Evolutionary conservation across 2,888 invertebrate species (phyloP).

Genomic region (Coleophora flavipennella): DNA sequence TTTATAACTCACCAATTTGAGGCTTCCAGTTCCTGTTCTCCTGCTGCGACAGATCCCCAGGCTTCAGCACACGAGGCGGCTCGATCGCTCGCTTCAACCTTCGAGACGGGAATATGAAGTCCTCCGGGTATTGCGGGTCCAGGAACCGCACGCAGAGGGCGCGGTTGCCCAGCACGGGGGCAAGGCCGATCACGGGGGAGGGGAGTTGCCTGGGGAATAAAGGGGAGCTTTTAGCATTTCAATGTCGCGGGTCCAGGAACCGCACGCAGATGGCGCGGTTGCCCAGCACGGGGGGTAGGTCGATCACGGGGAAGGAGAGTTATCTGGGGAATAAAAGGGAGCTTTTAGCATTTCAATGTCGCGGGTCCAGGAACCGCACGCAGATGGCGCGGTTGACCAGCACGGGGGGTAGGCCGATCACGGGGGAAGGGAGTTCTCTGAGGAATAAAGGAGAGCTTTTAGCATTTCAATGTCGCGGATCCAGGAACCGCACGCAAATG

Average conservation of each 20-base stretch:
- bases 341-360: too few relatives aligned
- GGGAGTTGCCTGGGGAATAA: conserved; percentile 65
- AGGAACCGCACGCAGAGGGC: conserved; percentile 79
- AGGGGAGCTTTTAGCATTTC: too few relatives aligned
- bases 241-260: conserved; percentile 79
- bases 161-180: conserved; percentile 72
- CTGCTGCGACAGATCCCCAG: conserved; percentile 77
- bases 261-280: conserved; percentile 78
- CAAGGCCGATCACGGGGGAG: conserved; percentile 80
- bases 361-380: conserved; percentile 84
- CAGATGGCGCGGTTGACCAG: conserved; percentile 74
- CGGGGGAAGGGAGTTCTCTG: conserved; percentile 79
- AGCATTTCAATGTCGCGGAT: conserved; percentile 65
- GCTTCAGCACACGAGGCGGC: conserved; percentile 84
- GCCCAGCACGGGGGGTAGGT: conserved; percentile 73
- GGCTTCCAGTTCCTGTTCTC: conserved; percentile 83
- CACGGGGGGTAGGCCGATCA: conserved; percentile 77
- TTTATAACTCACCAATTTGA: conserved; percentile 75
- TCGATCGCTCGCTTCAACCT: conserved; percentile 77
- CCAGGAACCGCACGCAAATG: conserved; percentile 80
- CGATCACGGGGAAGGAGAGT: conserved; percentile 80
- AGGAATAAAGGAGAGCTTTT: conserved; percentile 5
- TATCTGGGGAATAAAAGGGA: conserved; percentile 45
- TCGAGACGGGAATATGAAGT: conserved; percentile 84
- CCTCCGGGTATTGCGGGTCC: conserved; percentile 84